Base-by-base conservation (phyloP, 2,113 vertebrate genomes). In the Chitala chitala region DNA sequence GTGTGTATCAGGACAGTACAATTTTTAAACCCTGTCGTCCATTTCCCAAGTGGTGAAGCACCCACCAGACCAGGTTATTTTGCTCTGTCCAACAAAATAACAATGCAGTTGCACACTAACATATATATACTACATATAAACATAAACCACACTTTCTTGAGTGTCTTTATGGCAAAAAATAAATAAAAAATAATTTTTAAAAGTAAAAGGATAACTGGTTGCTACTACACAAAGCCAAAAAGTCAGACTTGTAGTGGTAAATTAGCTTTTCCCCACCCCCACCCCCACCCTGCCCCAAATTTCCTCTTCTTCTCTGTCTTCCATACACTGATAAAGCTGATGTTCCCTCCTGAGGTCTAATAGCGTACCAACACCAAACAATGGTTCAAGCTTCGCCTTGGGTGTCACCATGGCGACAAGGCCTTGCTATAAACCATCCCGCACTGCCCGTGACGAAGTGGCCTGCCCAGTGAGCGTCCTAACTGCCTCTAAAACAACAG, bases 381-480 rank as follows among this genome's bases (percentile, higher is more conserved):
- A 88, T 84, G 82, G 80, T 80, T 80, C 77, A 84, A 84, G 89
- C 86, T 83, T 86, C 87, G 85, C 84, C 58, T 76, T 73, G 59
- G 69, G 55, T 68, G 87, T 89, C 84, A 75, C 87, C 86, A 87
- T 86, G 85, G 87, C 58, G 78, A 91, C 83, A 0, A 77, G 79
- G 82, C 80, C 81, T 86, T 77, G 73, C 82, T 76, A 80, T 86
- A 88, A 90, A 90, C 75, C 83, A 88, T 85, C 72, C 79, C 74
- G 74, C 69, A 70, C 80, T 81, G 81, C n/a, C 20, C n/a, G 17
- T 22, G 72, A 72, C 77, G 72, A 6, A 9, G 29, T 3, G 20
- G 33, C 51, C 40, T 73, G 42, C 76, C 73, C 50, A 17, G 63
- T 59, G 55, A 74, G 81, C 66, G 61, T 74, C 77, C 78, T 55